Evolutionary conservation across 2,888 invertebrate genomes (phyloP), one percentile per base, ranked within the genome.

Genomic region (Fragum sueziense): DNA sequence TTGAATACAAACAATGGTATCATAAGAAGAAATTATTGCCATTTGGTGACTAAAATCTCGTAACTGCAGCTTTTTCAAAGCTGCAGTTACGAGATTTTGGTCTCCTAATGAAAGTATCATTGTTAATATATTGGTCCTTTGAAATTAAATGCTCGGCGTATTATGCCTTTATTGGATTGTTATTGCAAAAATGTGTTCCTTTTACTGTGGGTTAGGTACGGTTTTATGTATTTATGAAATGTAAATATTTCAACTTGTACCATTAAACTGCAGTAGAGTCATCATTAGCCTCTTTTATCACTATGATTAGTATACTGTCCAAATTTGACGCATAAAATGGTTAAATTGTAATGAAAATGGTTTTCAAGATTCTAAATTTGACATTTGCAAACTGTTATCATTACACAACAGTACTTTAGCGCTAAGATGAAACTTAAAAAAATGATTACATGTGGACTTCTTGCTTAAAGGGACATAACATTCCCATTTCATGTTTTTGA

Each of bases 1-100:
- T 84, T 76, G 76, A 78, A 80, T 79, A 76, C 75, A 80, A 84
- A 80, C 76, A 84, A 84, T 74, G 70, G 76, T 37, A 62, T 76
- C 80, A 62, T 84, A 80, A 84, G 41, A 80, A 72, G 73, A 72
- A 78, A 73, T 76, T 31, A 73, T 75, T n/a, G n/a, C n/a, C 78
- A 69, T 76, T 76, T n/a, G n/a, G 78, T 74, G 67, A 82, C 31
- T 29, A 73, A 70, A 74, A n/a, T n/a, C n/a, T n/a, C n/a, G n/a
- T n/a, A n/a, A n/a, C n/a, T n/a, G n/a, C n/a, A n/a, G n/a, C n/a
- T n/a, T n/a, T n/a, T n/a, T n/a, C n/a, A n/a, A n/a, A n/a, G n/a
- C n/a, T n/a, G n/a, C n/a, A n/a, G n/a, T n/a, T n/a, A n/a, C n/a
- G n/a, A n/a, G n/a, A n/a, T n/a, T n/a, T n/a, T n/a, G n/a, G n/a